Percentiles rank a stretch among this genome's conserved stretches.
Evolutionary conservation across 2,113 vertebrate species (phyloP).

Genomic region (Nematolebias whitei): DNA sequence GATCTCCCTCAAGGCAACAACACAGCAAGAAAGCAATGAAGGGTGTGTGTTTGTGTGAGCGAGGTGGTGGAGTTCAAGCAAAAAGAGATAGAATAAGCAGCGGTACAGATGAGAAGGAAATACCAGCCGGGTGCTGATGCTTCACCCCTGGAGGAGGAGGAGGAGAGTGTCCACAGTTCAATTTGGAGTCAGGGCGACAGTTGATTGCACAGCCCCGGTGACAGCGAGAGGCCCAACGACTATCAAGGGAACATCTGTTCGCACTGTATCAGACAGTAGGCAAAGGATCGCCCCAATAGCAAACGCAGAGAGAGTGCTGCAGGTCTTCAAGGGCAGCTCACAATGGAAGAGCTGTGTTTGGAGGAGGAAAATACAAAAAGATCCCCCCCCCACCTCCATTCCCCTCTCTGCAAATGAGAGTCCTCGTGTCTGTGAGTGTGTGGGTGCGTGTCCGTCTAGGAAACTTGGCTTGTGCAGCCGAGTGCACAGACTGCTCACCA

Average conservation of each 20-base stretch:
- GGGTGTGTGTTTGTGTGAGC: constrained; percentile 26
- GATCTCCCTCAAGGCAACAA: constrained; percentile 79
- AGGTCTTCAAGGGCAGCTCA: constrained; percentile 71
- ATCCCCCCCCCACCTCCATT: constrained; percentile 53
- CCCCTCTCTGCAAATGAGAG: constrained; percentile 68
- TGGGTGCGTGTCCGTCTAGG: constrained; percentile 68
- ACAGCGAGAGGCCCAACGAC: constrained; percentile 84
- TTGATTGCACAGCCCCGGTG: constrained; percentile 91
- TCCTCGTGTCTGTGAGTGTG: constrained; percentile 50
- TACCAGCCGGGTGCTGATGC: constrained; percentile 83
- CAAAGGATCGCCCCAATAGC: constrained; percentile 45
- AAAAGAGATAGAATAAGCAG: constrained; percentile 45
- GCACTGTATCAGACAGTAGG: constrained; percentile 64
- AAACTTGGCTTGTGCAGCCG: constrained; percentile 72
- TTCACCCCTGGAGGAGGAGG: constrained; percentile 82
- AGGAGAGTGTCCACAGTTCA: constrained; percentile 87
- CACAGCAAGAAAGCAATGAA: constrained; percentile 73
- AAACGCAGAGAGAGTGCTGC: constrained; percentile 44
- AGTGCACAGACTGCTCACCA: constrained; percentile 71
- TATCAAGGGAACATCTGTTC: constrained; percentile 80
- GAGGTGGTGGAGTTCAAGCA: constrained; percentile 23
- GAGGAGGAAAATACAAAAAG: constrained; percentile 70
- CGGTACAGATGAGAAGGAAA: constrained; percentile 59
- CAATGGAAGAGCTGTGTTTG: constrained; percentile 71
- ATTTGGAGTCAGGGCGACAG: constrained; percentile 89